Conservation (phyloP, 2,888 invertebrate genomes). For the Blera fallax region DNA sequence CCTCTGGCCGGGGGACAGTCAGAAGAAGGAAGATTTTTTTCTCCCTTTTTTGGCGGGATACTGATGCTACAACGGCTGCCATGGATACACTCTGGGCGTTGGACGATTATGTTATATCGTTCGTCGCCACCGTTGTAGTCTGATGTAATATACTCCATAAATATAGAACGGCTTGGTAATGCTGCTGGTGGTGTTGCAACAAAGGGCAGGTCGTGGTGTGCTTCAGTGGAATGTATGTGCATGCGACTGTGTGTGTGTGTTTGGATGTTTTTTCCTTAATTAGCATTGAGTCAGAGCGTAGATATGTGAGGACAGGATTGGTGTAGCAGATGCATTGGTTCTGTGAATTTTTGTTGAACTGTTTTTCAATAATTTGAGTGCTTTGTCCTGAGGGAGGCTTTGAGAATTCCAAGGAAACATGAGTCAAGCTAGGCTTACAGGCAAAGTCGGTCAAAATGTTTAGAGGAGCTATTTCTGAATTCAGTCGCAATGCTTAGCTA, state of each 20-base stretch:
- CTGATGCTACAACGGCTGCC: not conserved
- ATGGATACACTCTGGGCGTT: not conserved
- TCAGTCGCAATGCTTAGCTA: no score
- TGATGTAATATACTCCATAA: conserved; percentile 21
- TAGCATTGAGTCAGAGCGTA: not conserved
- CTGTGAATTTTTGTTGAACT: not conserved
- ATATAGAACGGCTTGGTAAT: not conserved
- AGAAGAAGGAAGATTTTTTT: not conserved
- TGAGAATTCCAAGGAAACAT: no score
- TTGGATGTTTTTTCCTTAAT: not conserved
- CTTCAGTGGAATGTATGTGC: not conserved
- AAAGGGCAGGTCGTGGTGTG: conserved; percentile 36
- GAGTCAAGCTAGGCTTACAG: no score
- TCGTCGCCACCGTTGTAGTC: conserved; percentile 3
- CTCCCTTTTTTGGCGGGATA: conserved; percentile 8
- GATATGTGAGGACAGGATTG: not conserved
- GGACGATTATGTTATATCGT: not conserved
- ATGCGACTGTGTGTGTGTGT: not conserved
- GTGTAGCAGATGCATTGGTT: not conserved
- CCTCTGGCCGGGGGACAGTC: no score
- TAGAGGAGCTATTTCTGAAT: no score
- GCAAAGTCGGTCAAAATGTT: no score
- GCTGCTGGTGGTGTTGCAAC: not conserved
- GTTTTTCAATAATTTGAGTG: not conserved
- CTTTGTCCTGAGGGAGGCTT: no score